These are phyloP conservation scores for Indri indri DNA, from an alignment of 2,113 vertebrate species.

Conservation along the genomic window DNA sequence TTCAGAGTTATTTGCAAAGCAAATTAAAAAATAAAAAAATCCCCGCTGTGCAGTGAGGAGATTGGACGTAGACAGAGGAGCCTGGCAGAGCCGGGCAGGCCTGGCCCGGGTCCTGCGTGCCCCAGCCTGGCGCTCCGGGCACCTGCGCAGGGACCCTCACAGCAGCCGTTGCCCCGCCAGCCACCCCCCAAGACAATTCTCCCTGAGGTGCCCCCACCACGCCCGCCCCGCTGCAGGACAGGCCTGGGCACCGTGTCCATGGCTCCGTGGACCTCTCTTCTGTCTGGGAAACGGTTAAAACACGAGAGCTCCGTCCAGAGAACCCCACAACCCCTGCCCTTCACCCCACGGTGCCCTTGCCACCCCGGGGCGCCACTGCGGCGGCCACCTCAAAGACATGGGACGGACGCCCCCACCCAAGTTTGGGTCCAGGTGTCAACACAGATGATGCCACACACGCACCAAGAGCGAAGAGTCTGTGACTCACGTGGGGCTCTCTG, in stretches of 20 bases:
- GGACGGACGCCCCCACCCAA: not conserved
- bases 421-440: fast-evolving
- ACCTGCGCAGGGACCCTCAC: too few relatives aligned
- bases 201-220: too few relatives aligned
- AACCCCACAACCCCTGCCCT: too few relatives aligned
- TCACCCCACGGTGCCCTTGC: too few relatives aligned
- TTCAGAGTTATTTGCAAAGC: slow-evolving; percentile 83
- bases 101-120: too few relatives aligned
- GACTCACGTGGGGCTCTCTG: fast-evolving
- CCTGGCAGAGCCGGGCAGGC: not conserved
- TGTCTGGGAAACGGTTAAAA: fast-evolving
- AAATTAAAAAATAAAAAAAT: slow-evolving; percentile 75
- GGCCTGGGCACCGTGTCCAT: fast-evolving
- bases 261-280: not conserved
- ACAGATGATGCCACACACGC: fast-evolving
- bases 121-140: too few relatives aligned
- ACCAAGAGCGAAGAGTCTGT: too few relatives aligned
- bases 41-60: not conserved
- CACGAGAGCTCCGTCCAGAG: not conserved
- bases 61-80: not conserved
- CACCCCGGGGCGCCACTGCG: fast-evolving
- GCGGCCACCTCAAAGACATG: fast-evolving
- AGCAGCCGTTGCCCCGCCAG: too few relatives aligned
- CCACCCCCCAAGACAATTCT: not conserved
- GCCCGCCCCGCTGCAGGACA: fast-evolving